Conservation (phyloP, 1,140 invertebrate genomes). For the Trichonephila clavata region DNA sequence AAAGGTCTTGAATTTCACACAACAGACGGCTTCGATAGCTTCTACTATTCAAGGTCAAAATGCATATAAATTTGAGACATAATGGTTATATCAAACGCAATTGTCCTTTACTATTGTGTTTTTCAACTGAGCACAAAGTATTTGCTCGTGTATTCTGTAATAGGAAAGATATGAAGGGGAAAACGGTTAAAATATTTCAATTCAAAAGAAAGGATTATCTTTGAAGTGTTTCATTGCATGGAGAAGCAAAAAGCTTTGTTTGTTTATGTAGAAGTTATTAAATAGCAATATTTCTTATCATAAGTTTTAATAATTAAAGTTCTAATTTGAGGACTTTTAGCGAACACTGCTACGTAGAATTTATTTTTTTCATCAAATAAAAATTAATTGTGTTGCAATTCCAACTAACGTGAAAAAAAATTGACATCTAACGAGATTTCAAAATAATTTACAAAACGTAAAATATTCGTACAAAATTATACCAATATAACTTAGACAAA, state of each 20-base stretch:
- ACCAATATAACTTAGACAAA: no score
- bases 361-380: no score
- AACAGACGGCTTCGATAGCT: constrained; percentile 12
- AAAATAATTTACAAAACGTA: no score
- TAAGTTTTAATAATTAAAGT: no score
- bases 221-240: not conserved
- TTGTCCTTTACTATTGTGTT: constrained; percentile 43
- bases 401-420: no score
- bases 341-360: no score
- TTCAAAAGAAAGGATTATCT: not conserved
- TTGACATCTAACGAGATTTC: no score
- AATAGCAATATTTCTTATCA: no score
- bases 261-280: not conserved
- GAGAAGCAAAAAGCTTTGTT: not conserved
- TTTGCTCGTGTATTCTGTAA: not conserved
- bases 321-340: no score
- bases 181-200: not conserved
- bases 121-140: constrained; percentile 12
- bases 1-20: constrained; percentile 44
- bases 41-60: constrained; percentile 43
- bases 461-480: no score
- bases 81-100: constrained; percentile 39
- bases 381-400: no score
- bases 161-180: not conserved
- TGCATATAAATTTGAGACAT: constrained; percentile 56